Conservation (phyloP, 2,888 invertebrate genomes). For the Plebejus melissa region DNA sequence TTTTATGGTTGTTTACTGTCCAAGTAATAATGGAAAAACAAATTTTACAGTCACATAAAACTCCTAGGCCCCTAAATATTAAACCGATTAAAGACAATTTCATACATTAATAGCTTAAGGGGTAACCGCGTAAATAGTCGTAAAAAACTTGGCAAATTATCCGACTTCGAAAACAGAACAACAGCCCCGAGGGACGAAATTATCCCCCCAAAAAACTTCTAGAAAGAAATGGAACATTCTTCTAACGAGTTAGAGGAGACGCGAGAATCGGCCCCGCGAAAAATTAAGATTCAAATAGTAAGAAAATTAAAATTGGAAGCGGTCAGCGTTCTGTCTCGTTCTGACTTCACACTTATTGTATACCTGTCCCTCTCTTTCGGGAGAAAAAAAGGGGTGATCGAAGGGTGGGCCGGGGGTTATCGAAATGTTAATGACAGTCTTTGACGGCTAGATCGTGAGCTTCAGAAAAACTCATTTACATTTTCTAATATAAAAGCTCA, state of each 20-base stretch:
- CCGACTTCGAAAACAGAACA: constrained; percentile 31
- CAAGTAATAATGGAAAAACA: constrained; percentile 16
- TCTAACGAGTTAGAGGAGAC: constrained; percentile 46
- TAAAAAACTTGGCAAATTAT: constrained; percentile 16
- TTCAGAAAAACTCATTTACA: constrained; percentile 38
- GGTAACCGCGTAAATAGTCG: constrained; percentile 19
- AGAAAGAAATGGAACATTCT: constrained; percentile 51
- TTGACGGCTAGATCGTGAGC: constrained; percentile 39
- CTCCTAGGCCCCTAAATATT: constrained; percentile 10
- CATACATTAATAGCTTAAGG: constrained; percentile 16
- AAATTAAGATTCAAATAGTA: constrained; percentile 79
- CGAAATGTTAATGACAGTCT: constrained; percentile 61
- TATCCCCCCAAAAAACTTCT: constrained; percentile 49
- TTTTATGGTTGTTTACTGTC: background rate
- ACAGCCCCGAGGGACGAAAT: constrained; percentile 30
- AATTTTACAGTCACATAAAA: constrained; percentile 3
- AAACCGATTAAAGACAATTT: constrained; percentile 20
- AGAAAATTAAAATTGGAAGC: constrained; percentile 78
- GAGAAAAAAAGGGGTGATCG: constrained; percentile 63
- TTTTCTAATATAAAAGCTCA: constrained; percentile 33
- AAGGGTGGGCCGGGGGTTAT: constrained; percentile 45
- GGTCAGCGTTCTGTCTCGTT: constrained; percentile 59
- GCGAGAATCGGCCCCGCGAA: constrained; percentile 59
- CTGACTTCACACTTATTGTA: constrained; percentile 34
- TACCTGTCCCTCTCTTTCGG: constrained; percentile 36